A percentile compares a stretch with the other conserved stretches of the same genome.
Conservation (phyloP, 2,797 vertebrate genomes). For the Martes flavigula region DNA sequence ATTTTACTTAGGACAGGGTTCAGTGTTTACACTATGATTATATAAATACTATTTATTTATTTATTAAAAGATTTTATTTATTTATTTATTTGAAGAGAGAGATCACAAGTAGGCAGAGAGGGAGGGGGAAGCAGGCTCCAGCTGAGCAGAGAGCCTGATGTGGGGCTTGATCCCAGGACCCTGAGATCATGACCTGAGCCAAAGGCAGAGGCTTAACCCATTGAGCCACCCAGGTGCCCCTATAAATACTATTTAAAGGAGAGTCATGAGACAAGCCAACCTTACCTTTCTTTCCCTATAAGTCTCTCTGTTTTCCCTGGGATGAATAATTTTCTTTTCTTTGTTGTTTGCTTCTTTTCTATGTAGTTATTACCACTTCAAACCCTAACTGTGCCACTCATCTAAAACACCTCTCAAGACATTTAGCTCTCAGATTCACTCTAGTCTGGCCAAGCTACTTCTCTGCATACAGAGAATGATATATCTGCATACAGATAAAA, state of each 20-base stretch:
- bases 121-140: too few relatives aligned
- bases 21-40: background rate
- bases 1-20: background rate
- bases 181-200: too few relatives aligned
- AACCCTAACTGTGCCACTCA: background rate
- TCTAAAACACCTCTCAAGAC: background rate
- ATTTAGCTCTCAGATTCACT: background rate
- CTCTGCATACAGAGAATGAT: background rate
- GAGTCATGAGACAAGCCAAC: background rate
- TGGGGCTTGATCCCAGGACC: too few relatives aligned
- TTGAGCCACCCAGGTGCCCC: too few relatives aligned
- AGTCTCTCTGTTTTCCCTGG: background rate
- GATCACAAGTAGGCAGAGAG: too few relatives aligned
- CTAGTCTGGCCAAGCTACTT: background rate
- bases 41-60: background rate
- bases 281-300: background rate
- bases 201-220: too few relatives aligned
- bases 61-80: too few relatives aligned
- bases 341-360: background rate
- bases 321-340: background rate
- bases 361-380: background rate
- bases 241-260: background rate
- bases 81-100: too few relatives aligned
- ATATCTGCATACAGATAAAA: background rate
- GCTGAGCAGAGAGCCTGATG: too few relatives aligned